Base-by-base conservation (phyloP, 2,797 vertebrate species). In the Chelon auratus region DNA sequence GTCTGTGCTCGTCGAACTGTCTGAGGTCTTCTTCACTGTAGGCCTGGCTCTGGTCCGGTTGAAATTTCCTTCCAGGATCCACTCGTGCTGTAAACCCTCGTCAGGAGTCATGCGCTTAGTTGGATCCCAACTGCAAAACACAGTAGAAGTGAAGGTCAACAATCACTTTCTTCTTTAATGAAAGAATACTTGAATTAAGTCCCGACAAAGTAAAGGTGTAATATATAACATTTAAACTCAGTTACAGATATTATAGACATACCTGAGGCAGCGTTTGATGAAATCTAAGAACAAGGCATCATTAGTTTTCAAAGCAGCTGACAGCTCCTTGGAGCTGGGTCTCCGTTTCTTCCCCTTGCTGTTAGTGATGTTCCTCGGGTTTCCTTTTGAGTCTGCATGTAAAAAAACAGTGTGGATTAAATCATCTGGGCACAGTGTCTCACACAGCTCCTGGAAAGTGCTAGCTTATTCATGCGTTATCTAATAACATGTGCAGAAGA, bases 201-300 rank as follows among this genome's bases (percentile, higher is more conserved):
- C 30, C 30, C 2, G 30, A 33, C 30, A 33, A 33, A 33, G 5
- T 33, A 5, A 24, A 33, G 4, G 30, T 5, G 30, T 33, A 13
- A 40, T 40, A 42, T 43, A 3, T 33, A 24, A 43, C 2, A 58
- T 0, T 15, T 3, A 11, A 45, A 6, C 3, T 64, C 11, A 36
- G 33, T 1, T 53, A 24, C 15, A 20, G 20, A 20, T 58, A 17
- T 7, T 33, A 33, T 36, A 2, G 58, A 94, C 96, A 74, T 93
- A 99, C 97, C 92, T 90, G 75, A 98, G 93, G 80, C 97, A 98
- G 89, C 92, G 90, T 88, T 93, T 94, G 82, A 99, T 92, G 75
- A 99, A 98, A 89, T 97, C 96, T 76, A 99, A 82, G 87, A 98
- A 99, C 71, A 93, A 86, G 68, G 88, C 62, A 51, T 97, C 95